A percentile compares a stretch with the other conserved stretches of the same genome.
Evolutionary conservation across 2,888 invertebrate genomes (phyloP).

Genomic region (Hymenopus coronatus): DNA sequence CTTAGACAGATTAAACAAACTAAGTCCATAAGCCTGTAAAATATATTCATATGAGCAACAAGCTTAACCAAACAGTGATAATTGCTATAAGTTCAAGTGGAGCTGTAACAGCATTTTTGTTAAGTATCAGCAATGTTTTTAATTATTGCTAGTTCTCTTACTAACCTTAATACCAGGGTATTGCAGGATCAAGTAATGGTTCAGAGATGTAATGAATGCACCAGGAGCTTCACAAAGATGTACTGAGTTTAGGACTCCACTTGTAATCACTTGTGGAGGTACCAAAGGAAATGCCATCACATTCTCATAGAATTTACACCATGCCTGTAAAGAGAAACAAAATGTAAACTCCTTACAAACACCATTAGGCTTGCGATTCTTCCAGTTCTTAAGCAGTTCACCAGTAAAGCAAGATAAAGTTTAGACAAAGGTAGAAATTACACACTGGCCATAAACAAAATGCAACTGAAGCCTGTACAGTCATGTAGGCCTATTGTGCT

Average conservation of each 20-base stretch:
- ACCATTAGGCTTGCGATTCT: no score
- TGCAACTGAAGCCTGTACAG: no score
- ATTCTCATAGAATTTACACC: constrained; percentile 92
- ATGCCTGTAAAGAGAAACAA: constrained; percentile 56
- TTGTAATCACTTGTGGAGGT: constrained; percentile 47
- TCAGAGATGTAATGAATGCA: constrained; percentile 86
- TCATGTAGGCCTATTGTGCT: no score
- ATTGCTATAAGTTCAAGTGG: neutral
- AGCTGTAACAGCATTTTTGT: neutral
- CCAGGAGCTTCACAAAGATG: constrained; percentile 99
- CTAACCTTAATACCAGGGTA: constrained; percentile 56
- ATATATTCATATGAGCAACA: no score
- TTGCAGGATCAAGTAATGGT: constrained; percentile 72
- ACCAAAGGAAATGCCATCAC: constrained; percentile 61
- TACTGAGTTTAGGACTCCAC: constrained; percentile 59
- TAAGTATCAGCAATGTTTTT: neutral
- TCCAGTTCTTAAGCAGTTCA: no score
- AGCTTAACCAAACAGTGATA: neutral
- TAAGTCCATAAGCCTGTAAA: no score
- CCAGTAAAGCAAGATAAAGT: no score
- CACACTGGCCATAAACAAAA: no score
- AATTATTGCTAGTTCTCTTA: neutral
- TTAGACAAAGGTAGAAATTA: no score
- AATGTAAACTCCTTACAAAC: no score
- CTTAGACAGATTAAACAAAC: no score